A percentile compares a stretch with the other conserved stretches of the same genome.
These are phyloP conservation scores for Phania funesta DNA, from an alignment of 2,888 invertebrate species.

Conservation along the genomic window DNA sequence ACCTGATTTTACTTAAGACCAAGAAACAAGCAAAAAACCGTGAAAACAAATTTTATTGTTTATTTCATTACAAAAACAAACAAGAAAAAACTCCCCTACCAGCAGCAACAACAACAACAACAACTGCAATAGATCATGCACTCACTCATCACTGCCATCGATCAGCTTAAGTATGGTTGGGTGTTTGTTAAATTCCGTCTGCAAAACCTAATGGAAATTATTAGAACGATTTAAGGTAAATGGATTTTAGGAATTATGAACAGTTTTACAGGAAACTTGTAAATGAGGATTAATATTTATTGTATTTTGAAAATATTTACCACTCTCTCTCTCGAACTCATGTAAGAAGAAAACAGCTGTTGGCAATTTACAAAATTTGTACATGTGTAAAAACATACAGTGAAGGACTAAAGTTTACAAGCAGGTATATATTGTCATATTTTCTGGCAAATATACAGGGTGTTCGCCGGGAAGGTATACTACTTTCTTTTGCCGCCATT, in stretches of 20 bases:
- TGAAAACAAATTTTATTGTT: conserved; percentile 31
- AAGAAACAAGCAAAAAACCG: neutral
- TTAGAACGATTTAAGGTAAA: neutral
- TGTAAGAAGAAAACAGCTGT: conserved; percentile 2
- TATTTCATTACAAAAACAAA: conserved; percentile 12
- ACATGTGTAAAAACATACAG: too few species aligned
- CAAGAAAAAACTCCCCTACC: too few species aligned
- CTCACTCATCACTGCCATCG: too few species aligned
- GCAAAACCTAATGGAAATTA: neutral
- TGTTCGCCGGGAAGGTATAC: too few species aligned
- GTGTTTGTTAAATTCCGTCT: neutral
- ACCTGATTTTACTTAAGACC: conserved; percentile 18
- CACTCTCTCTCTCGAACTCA: neutral
- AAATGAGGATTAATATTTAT: neutral
- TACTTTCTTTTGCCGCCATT: too few species aligned
- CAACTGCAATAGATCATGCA: neutral
- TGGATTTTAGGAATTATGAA: neutral
- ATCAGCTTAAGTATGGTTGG: neutral
- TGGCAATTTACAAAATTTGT: neutral
- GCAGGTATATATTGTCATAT: neutral
- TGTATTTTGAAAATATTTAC: too few species aligned
- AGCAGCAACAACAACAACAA: conserved; percentile 11
- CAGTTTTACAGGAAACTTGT: neutral
- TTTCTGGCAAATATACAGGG: too few species aligned
- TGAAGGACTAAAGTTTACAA: too few species aligned